Percentiles rank a stretch among this genome's conserved stretches.
phyloP scores from a whole-genome alignment of 2,888 invertebrate genomes.

The Chrysolina haemoptera region DNA sequence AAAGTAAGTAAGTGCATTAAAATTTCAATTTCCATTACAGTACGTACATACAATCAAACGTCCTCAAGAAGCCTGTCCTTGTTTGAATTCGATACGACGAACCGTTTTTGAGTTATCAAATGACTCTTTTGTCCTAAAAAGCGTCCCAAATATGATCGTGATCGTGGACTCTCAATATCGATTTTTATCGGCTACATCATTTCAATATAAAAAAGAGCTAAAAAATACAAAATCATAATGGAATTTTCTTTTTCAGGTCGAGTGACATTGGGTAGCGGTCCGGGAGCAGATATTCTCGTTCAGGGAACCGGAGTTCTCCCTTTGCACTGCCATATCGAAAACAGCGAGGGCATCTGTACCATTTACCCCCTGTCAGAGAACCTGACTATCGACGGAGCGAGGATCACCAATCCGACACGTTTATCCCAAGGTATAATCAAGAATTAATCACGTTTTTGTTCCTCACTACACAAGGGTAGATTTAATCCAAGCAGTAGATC shows the following conservation, averaged over 20 bases:
- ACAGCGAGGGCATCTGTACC: slow-evolving; percentile 88
- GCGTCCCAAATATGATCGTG: no score
- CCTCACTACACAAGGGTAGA: background rate
- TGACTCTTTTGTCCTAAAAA: no score
- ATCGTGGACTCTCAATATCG: no score
- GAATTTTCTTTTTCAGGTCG: slow-evolving; percentile 76
- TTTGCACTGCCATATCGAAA: slow-evolving; percentile 90
- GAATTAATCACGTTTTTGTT: background rate
- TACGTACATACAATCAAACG: no score
- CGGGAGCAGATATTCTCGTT: slow-evolving; percentile 86
- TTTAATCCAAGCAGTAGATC: background rate
- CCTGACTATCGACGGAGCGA: slow-evolving; percentile 80
- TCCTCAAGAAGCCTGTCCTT: no score
- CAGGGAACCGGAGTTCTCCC: slow-evolving; percentile 89
- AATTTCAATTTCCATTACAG: no score
- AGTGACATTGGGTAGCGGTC: slow-evolving; percentile 84
- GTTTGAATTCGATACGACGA: no score
- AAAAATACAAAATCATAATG: no score
- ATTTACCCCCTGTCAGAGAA: slow-evolving; percentile 78
- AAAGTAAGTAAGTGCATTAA: no score
- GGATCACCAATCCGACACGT: slow-evolving; percentile 80
- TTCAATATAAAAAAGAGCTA: background rate
- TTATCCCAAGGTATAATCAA: slow-evolving; percentile 84
- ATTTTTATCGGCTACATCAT: no score
- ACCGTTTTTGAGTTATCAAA: no score